Base-by-base conservation (phyloP, 2,113 vertebrate genomes). In the Gnathonemus longibarbis region DNA sequence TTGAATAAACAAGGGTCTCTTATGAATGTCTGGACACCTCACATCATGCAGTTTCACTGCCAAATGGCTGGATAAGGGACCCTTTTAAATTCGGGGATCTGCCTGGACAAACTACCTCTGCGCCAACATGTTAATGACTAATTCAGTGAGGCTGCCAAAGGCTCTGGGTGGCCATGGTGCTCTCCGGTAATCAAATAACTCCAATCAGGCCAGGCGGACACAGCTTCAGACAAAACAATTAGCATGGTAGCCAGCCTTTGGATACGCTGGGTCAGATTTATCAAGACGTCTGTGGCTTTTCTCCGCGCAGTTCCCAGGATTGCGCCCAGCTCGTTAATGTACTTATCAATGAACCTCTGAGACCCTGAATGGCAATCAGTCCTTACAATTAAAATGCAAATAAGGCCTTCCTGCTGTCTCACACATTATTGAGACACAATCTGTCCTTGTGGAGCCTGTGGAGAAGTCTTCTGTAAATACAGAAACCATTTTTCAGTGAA, bases 311-410 rank as follows among this genome's bases (percentile, higher is more conserved):
- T 87, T 89, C 84, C 45, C 45, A 66, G 84, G 58, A 66, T 31
- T 52, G 83, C n/a, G 46, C 89, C 89, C 84, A 87, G 11, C 84
- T 90, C 46, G 45, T 87, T 90, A 90, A 87, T 87, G 83, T 85
- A 87, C 45, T 70, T 50, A 66, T 87, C 89, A 90, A 86, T 87
- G 49, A 48, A 13, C 84, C 84, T 70, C 31, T 31, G 56, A 52
- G 89, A 70, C 62, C 84, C 42, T 15, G 84, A 87, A 90, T 74
- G 53, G 89, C 89, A 87, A 90, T 90, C 45, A 39, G n/a, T 66
- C 80, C 24, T 46, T 66, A 87, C 89, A 90, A 90, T 90, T 90
- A 90, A 90, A 87, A 90, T 90, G 89, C 83, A 87, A 90, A 90
- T 90, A 70, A 90, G 89, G 58, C 45, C 46, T 87, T 85, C 84